These are phyloP conservation scores for Cinara cedri DNA, from an alignment of 2,888 invertebrate species.

Conservation along the genomic window DNA sequence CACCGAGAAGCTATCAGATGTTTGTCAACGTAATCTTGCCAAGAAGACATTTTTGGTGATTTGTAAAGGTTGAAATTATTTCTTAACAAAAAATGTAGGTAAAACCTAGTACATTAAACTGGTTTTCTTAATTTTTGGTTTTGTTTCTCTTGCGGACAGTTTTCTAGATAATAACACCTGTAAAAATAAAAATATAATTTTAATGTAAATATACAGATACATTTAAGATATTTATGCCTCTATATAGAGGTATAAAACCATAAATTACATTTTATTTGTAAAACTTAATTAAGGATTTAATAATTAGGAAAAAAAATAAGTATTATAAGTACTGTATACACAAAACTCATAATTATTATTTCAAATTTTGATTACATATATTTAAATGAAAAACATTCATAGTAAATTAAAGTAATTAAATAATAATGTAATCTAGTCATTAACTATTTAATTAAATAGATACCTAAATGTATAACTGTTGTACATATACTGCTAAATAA, in stretches of 20 bases:
- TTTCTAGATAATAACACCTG: slow-evolving; percentile 11
- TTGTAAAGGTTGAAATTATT: slow-evolving; percentile 13
- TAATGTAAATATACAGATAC: not conserved
- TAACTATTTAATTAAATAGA: too few relatives aligned
- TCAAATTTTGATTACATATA: too few relatives aligned
- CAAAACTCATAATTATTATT: too few relatives aligned
- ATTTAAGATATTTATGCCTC: too few relatives aligned
- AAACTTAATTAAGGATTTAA: not conserved
- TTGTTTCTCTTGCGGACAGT: not conserved
- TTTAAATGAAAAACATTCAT: too few relatives aligned
- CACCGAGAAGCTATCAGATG: slow-evolving; percentile 94
- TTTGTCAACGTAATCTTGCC: slow-evolving; percentile 98
- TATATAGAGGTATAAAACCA: too few relatives aligned
- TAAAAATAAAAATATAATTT: slow-evolving; percentile 17
- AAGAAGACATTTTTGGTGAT: slow-evolving; percentile 63
- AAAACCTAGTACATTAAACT: slow-evolving; percentile 44
- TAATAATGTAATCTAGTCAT: too few relatives aligned
- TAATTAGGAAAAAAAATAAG: not conserved
- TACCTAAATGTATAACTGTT: too few relatives aligned
- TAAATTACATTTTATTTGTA: too few relatives aligned
- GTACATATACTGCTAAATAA: too few relatives aligned
- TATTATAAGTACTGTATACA: too few relatives aligned
- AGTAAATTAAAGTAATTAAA: too few relatives aligned
- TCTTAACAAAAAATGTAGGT: slow-evolving; percentile 2
- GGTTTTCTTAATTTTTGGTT: not conserved